phyloP scores from a whole-genome alignment of 1,140 invertebrate species.

The Bathynomus jamesi region DNA sequence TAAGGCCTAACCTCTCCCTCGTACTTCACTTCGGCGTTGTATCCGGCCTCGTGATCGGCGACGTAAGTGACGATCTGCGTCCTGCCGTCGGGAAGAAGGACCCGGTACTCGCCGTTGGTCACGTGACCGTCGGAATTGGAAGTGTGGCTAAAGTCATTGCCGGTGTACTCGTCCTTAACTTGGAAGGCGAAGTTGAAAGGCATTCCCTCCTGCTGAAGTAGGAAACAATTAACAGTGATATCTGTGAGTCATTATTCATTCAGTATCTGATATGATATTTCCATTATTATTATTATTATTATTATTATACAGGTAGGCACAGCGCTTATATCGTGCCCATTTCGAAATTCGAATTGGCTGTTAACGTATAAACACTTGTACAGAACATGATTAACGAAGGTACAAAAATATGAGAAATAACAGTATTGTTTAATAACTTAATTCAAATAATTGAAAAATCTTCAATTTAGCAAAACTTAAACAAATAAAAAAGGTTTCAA shows the following conservation, averaged over 20 bases:
- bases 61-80: slow-evolving; percentile 32
- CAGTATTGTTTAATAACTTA: too few relatives aligned
- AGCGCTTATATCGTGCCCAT: too few relatives aligned
- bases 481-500: too few relatives aligned
- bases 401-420: background rate
- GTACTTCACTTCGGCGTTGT: slow-evolving; percentile 33
- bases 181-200: slow-evolving; percentile 18
- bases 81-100: slow-evolving; percentile 33
- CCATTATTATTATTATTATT: too few relatives aligned
- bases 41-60: slow-evolving; percentile 25
- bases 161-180: slow-evolving; percentile 18
- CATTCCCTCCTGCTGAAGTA: slow-evolving; percentile 14
- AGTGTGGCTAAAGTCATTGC: slow-evolving; percentile 31
- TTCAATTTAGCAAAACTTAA: too few relatives aligned
- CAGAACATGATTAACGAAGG: background rate
- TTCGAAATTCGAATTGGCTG: background rate
- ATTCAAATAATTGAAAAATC: too few relatives aligned
- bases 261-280: background rate
- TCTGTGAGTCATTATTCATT: background rate
- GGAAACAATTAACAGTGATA: background rate
- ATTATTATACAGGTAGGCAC: too few relatives aligned
- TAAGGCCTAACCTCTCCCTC: slow-evolving; percentile 20
- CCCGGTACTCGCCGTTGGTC: slow-evolving; percentile 20
- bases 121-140: slow-evolving; percentile 25
- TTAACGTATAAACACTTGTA: background rate